A percentile compares a stretch with the other conserved stretches of the same genome.
phyloP scores from a whole-genome alignment of 2,888 invertebrate species.

The Drosophila eohydei region DNA sequence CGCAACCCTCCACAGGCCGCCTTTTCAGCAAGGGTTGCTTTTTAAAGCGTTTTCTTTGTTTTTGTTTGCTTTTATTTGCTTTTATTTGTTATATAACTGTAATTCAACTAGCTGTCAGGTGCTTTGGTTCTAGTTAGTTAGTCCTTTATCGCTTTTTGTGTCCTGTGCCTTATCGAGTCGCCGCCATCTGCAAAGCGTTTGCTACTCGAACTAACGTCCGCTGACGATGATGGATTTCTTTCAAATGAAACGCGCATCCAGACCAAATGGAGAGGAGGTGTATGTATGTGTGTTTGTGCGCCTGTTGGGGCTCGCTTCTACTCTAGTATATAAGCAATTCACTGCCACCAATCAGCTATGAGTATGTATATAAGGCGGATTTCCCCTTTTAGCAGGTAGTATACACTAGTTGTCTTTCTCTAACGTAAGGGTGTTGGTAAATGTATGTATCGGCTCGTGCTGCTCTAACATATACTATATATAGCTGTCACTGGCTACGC shows the following conservation, averaged over 20 bases:
- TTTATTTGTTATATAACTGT: background rate
- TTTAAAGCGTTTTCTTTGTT: slow-evolving; percentile 7
- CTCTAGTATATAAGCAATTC: slow-evolving; percentile 30
- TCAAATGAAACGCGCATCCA: slow-evolving; percentile 46
- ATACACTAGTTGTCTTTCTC: slow-evolving; percentile 18
- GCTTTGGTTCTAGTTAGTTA: background rate
- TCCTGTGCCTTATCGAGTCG: slow-evolving; percentile 41
- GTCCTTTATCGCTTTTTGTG: background rate
- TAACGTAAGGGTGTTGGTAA: background rate
- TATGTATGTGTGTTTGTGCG: slow-evolving; percentile 4
- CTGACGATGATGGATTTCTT: slow-evolving; percentile 73
- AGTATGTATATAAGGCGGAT: slow-evolving; percentile 42
- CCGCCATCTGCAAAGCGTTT: slow-evolving; percentile 27
- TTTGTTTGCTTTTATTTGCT: background rate
- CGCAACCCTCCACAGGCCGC: slow-evolving; percentile 25
- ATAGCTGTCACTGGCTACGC: slow-evolving; percentile 15
- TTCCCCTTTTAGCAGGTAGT: slow-evolving; percentile 48
- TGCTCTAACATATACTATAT: slow-evolving; percentile 20
- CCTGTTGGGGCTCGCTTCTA: slow-evolving; percentile 13
- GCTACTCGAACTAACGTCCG: slow-evolving; percentile 47
- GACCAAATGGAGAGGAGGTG: slow-evolving; percentile 10
- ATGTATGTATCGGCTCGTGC: slow-evolving; percentile 4
- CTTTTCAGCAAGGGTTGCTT: slow-evolving; percentile 33
- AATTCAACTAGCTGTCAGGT: slow-evolving; percentile 1
- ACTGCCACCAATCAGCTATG: slow-evolving; percentile 40